Conservation (phyloP, 2,797 vertebrate species). For the Siniperca obscura region DNA sequence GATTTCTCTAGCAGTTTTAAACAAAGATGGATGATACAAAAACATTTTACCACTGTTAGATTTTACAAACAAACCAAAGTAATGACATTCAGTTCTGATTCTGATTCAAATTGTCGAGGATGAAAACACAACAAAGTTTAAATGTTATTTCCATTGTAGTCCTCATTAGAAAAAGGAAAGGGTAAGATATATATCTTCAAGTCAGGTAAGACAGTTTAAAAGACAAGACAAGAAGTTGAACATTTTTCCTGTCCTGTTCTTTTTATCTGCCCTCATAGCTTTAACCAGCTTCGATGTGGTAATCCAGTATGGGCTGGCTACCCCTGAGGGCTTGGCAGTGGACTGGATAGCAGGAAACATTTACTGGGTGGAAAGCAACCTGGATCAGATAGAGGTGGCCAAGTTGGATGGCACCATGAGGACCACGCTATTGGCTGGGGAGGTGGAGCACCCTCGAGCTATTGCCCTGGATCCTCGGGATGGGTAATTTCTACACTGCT, state of each 20-base stretch:
- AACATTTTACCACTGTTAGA: neutral
- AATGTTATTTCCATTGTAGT: neutral
- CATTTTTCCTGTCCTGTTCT: neutral
- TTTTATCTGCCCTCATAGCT: conserved; percentile 47
- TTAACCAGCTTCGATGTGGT: conserved; percentile 93
- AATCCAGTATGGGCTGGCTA: conserved; percentile 95
- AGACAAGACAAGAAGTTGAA: neutral
- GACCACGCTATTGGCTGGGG: conserved; percentile 93
- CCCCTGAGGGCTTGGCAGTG: conserved; percentile 94
- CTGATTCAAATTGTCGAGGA: neutral
- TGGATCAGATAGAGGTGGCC: conserved; percentile 97
- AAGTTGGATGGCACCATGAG: conserved; percentile 94
- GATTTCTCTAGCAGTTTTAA: conserved; percentile 13
- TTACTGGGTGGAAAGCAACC: conserved; percentile 98
- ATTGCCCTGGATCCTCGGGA: conserved; percentile 94
- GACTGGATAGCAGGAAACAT: conserved; percentile 99
- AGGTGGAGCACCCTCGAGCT: conserved; percentile 94
- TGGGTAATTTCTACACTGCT: conserved; percentile 71
- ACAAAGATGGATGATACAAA: conserved; percentile 10
- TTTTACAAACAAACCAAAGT: neutral
- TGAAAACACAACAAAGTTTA: neutral
- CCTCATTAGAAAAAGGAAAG: neutral
- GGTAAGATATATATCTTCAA: neutral
- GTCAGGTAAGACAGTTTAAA: neutral
- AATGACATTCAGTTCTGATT: neutral